Evolutionary conservation across 2,888 invertebrate species (phyloP).

Genomic region (Heliconius erato): DNA sequence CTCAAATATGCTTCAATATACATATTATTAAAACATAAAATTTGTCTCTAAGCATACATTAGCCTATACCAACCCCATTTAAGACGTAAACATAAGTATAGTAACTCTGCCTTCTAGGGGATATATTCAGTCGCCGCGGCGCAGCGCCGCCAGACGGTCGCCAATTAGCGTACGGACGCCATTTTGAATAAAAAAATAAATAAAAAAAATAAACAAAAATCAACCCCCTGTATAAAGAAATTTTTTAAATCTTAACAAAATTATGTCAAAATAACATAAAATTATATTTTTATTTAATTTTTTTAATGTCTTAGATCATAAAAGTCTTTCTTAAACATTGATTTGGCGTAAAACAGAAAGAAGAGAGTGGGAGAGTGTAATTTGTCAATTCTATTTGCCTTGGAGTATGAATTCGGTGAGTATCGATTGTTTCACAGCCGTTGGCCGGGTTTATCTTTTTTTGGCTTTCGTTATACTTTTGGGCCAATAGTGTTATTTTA

Average conservation of each 20-base stretch:
- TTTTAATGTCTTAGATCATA: background rate
- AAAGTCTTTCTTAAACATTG: background rate
- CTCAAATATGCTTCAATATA: background rate
- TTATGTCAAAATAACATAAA: background rate
- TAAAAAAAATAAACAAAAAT: slow-evolving; percentile 39
- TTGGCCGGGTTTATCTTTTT: slow-evolving; percentile 23
- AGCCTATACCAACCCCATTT: slow-evolving; percentile 77
- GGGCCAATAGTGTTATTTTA: background rate
- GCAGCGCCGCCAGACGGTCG: slow-evolving; percentile 70
- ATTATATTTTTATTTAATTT: background rate
- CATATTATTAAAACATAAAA: slow-evolving; percentile 6
- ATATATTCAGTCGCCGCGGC: slow-evolving; percentile 76
- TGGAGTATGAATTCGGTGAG: slow-evolving; percentile 49
- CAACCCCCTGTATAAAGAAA: background rate
- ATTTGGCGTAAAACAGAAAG: background rate
- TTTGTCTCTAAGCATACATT: slow-evolving; percentile 25
- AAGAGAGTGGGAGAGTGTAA: slow-evolving; percentile 21
- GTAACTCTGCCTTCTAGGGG: slow-evolving; percentile 62
- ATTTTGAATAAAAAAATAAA: slow-evolving; percentile 52
- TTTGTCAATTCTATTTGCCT: slow-evolving; percentile 52
- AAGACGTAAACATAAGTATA: slow-evolving; percentile 84
- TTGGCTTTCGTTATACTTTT: background rate
- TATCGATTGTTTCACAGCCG: slow-evolving; percentile 45
- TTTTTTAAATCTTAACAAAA: background rate
- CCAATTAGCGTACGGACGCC: slow-evolving; percentile 52